Conservation (phyloP, 2,797 vertebrate genomes). For the Salmo trutta region DNA sequence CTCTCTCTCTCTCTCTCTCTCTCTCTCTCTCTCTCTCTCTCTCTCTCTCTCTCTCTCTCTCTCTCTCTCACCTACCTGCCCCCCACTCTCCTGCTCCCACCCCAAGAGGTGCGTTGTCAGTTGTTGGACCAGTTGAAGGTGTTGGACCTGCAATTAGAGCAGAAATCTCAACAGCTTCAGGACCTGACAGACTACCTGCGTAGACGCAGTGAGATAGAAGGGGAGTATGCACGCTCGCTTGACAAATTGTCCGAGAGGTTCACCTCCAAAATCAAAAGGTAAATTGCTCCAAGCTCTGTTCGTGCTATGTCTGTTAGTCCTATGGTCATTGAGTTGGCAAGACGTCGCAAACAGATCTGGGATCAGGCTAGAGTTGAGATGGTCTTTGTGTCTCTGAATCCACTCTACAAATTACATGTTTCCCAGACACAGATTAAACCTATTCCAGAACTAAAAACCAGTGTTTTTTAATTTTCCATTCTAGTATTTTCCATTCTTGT, state of each 20-base stretch:
- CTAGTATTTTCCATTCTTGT: neutral
- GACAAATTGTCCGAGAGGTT: constrained; percentile 76
- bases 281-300: neutral
- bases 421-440: neutral
- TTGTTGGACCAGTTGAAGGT: constrained; percentile 78
- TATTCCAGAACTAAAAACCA: neutral
- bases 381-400: neutral
- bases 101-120: constrained; percentile 75
- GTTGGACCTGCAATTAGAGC: constrained; percentile 76
- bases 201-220: constrained; percentile 77
- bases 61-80: neutral
- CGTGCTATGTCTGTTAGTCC: neutral
- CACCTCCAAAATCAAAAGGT: constrained; percentile 73
- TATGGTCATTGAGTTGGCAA: neutral
- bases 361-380: neutral
- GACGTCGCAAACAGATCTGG: neutral
- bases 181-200: constrained; percentile 77
- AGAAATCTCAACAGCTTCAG: constrained; percentile 78
- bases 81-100: neutral
- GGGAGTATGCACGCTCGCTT: constrained; percentile 75
- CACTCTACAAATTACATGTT: neutral
- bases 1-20: too few species aligned
- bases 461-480: neutral
- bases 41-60: neutral
- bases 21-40: neutral